These are phyloP conservation scores for Polydrusus cervinus DNA, from an alignment of 2,888 invertebrate species.

Conservation along the genomic window DNA sequence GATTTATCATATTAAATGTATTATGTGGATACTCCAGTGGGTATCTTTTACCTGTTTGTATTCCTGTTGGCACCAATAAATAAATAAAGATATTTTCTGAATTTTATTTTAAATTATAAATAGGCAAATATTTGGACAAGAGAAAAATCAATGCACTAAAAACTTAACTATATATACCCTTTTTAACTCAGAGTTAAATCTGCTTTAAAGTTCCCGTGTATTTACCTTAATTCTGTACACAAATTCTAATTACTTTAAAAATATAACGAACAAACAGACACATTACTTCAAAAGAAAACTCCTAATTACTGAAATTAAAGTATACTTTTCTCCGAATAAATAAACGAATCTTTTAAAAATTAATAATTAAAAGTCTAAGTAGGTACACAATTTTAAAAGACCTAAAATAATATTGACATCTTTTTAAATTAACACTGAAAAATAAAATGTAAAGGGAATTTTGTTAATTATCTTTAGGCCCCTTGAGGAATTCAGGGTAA, in stretches of 20 bases:
- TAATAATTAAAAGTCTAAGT: constrained; percentile 28
- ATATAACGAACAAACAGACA: constrained; percentile 17
- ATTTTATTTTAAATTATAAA: too few species aligned
- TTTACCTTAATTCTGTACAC: not conserved
- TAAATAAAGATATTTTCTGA: too few species aligned
- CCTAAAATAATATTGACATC: constrained; percentile 41
- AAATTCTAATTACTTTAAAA: constrained; percentile 26
- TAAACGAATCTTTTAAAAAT: constrained; percentile 23
- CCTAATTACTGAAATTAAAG: constrained; percentile 24
- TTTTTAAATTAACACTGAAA: constrained; percentile 42
- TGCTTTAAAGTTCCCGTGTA: not conserved
- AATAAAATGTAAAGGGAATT: constrained; percentile 23
- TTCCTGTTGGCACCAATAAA: too few species aligned
- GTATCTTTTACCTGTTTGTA: too few species aligned
- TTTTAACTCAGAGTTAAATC: not conserved
- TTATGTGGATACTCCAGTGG: too few species aligned
- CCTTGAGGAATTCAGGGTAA: constrained; percentile 23
- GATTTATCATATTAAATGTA: too few species aligned
- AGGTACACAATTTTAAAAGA: constrained; percentile 36
- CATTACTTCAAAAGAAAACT: constrained; percentile 16
- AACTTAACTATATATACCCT: too few species aligned
- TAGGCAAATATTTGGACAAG: too few species aligned
- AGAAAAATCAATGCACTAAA: too few species aligned
- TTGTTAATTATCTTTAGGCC: constrained; percentile 26
- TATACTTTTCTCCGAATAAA: constrained; percentile 7